Evolutionary conservation across 2,888 invertebrate species (phyloP), one percentile per base, ranked within the genome.

Genomic region (Campaea margaritaria): DNA sequence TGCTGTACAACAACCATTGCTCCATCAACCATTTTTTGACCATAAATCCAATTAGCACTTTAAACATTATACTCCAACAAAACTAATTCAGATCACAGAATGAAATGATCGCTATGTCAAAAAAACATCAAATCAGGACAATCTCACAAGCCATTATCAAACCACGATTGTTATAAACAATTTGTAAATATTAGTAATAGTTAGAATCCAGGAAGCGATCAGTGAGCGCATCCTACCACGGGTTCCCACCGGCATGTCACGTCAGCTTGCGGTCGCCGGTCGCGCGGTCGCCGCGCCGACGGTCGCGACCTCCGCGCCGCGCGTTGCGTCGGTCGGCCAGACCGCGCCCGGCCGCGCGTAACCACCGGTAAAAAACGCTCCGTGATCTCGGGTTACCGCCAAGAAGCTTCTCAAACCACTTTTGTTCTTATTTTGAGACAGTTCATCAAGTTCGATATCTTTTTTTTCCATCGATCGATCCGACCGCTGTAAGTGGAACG

Each of bases 331-430:
- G 75, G 39, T 8, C 39, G 13, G 39, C 38, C 11, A 41, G 63
- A 53, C 63, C 54, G 50, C 45, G 16, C 53, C 56, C 68, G 64
- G 65, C 65, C 62, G 64, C 58, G 55, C 50, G 45, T 78, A 78
- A 66, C 75, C 77, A 81, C 78, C 55, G 64, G 65, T 73, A 80
- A 81, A 80, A 81, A 81, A 83, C 73, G 69, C 70, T 67, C 74
- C 78, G 76, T 78, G 78, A 81, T 83, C 85, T 87, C 85, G 72
- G 78, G 84, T 87, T 87, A 87, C 86, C 76, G 69, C 71, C 74
- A 71, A 68, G 71, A 72, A 70, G 75, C 77, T 79, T 73, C 75
- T 74, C 74, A 72, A 58, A 72, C 72, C 69, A 61, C 66, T 78
- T 79, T 85, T 81, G 80, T 82, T 85, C 75, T 83, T 82, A 80